Percentiles rank a stretch among this genome's conserved stretches.
Conservation (phyloP, 2,888 invertebrate genomes). For the Agapostemon virescens region DNA sequence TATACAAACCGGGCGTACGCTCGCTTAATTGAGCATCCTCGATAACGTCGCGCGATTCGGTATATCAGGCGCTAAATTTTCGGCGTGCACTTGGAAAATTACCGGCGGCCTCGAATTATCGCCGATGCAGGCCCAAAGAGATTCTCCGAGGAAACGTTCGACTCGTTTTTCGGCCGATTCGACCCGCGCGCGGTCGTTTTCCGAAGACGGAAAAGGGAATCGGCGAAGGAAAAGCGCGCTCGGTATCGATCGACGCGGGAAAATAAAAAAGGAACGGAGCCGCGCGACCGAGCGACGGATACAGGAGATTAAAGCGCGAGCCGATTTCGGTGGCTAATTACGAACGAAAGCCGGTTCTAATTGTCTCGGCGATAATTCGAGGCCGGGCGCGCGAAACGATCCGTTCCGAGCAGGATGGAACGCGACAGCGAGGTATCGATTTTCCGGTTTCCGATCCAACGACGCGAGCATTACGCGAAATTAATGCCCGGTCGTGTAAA, state of each 20-base stretch:
- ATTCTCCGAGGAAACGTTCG: constrained; percentile 13
- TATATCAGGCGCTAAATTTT: constrained; percentile 39
- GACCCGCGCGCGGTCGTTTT: neutral
- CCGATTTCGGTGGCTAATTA: constrained; percentile 35
- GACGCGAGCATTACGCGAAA: constrained; percentile 38
- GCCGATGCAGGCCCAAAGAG: neutral
- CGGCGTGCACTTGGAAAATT: constrained; percentile 36
- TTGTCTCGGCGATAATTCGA: constrained; percentile 25
- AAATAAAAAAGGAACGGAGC: neutral
- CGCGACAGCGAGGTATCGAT: constrained; percentile 47
- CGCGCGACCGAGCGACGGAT: neutral
- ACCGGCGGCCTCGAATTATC: neutral
- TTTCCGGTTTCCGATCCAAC: constrained; percentile 46
- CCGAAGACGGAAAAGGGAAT: too few species aligned
- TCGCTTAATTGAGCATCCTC: constrained; percentile 68
- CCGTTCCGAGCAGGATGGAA: constrained; percentile 39
- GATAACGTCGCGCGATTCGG: constrained; percentile 60
- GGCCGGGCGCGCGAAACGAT: constrained; percentile 34
- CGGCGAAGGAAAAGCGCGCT: neutral
- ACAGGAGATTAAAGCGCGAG: constrained; percentile 18
- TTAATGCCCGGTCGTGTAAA: constrained; percentile 47
- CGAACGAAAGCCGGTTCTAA: constrained; percentile 26
- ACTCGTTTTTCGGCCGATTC: neutral
- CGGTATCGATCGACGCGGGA: neutral
- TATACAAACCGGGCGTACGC: constrained; percentile 63